phyloP scores from a whole-genome alignment of 2,797 vertebrate genomes.

The Pangasius mekongensis region DNA sequence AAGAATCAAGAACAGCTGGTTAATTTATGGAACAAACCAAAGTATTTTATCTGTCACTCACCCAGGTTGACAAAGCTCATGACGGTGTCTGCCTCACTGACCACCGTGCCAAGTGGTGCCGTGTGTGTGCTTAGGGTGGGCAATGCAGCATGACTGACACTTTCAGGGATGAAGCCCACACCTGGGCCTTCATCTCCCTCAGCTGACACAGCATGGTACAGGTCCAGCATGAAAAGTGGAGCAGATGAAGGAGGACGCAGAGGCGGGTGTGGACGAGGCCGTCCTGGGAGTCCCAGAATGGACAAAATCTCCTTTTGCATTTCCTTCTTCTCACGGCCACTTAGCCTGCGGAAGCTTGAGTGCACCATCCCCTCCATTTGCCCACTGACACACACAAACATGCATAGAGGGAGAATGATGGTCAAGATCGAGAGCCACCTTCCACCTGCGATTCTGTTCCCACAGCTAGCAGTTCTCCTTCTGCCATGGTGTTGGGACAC shows the following conservation, averaged over 20 bases:
- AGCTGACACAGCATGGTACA: constrained; percentile 88
- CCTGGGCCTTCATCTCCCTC: constrained; percentile 76
- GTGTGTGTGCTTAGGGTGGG: constrained; percentile 83
- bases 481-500: constrained; percentile 16
- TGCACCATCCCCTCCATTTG: constrained; percentile 77
- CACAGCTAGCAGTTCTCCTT: constrained; percentile 15
- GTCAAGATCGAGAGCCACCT: constrained; percentile 65
- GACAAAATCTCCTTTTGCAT: constrained; percentile 94
- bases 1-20: background rate
- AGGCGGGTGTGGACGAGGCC: constrained; percentile 81
- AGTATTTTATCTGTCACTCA: constrained; percentile 71
- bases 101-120: constrained; percentile 78
- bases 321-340: constrained; percentile 86
- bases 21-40: background rate
- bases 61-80: constrained; percentile 97
- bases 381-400: constrained; percentile 69
- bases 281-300: constrained; percentile 85
- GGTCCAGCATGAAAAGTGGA: constrained; percentile 94
- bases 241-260: constrained; percentile 82
- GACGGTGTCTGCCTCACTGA: constrained; percentile 89
- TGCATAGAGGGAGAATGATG: constrained; percentile 67
- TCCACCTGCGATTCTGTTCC: constrained; percentile 24
- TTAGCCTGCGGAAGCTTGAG: constrained; percentile 83
- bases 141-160: constrained; percentile 69
- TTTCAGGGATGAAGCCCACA: constrained; percentile 58